Evolutionary conservation across 2,113 vertebrate genomes (phyloP).

Genomic region (Gulo gulo): DNA sequence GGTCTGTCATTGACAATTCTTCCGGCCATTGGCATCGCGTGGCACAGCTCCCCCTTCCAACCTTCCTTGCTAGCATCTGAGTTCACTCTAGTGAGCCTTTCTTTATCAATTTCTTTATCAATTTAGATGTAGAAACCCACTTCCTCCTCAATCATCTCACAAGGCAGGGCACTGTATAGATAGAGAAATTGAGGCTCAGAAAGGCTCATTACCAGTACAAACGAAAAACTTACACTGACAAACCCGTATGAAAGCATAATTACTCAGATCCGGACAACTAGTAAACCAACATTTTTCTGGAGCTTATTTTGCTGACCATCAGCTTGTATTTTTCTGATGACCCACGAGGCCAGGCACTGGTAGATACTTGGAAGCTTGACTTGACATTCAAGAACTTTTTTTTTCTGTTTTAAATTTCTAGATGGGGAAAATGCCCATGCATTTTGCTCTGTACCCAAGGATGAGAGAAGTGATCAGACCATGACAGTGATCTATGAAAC

Average conservation of each 20-base stretch:
- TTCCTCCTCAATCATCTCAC: not conserved
- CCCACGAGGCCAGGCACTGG: not conserved
- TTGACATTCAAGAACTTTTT: not conserved
- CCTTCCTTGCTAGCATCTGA: not conserved
- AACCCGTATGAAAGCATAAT: not conserved
- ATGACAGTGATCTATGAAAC: not conserved
- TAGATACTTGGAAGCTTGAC: not conserved
- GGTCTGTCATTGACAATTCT: not conserved
- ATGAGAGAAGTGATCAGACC: not conserved
- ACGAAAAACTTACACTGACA: not conserved
- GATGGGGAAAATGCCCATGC: not conserved
- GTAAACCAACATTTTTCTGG: not conserved
- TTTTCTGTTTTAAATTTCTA: not conserved
- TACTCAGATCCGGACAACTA: not conserved
- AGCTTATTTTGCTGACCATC: not conserved
- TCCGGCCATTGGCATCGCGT: not conserved
- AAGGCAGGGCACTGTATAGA: not conserved
- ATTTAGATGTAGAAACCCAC: not conserved
- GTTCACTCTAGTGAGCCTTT: not conserved
- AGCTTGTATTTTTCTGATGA: not conserved
- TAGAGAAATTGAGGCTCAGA: not conserved
- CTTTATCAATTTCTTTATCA: not conserved
- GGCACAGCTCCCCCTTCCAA: not conserved
- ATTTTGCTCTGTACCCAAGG: not conserved
- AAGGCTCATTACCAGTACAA: not conserved